These are phyloP conservation scores for Bombus huntii DNA, from an alignment of 1,140 invertebrate species.

Conservation along the genomic window DNA sequence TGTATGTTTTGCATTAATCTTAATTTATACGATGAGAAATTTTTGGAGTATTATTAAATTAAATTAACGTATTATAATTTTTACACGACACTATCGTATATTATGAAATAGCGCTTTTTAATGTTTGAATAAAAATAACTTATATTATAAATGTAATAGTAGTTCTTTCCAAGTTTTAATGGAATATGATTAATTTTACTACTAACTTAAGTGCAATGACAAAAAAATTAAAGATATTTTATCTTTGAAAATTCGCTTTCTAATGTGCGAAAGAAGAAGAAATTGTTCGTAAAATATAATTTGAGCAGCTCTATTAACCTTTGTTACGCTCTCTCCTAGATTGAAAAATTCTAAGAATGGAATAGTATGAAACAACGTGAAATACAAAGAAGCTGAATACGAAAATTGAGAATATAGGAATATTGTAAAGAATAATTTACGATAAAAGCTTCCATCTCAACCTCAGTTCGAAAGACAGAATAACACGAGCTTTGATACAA, in stretches of 20 bases:
- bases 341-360: background rate
- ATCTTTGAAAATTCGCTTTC: background rate
- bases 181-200: background rate
- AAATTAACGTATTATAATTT: no score
- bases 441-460: conserved; percentile 34
- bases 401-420: conserved; percentile 36
- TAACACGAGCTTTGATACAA: conserved; percentile 21
- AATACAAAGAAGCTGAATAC: background rate
- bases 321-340: background rate
- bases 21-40: no score
- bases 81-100: no score
- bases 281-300: background rate
- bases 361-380: background rate
- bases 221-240: background rate
- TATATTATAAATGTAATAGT: background rate
- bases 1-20: no score
- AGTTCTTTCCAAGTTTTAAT: no score
- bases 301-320: background rate
- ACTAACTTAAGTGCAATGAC: background rate
- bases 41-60: no score
- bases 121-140: background rate
- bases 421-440: conserved; percentile 19
- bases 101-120: background rate
- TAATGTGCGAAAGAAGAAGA: background rate
- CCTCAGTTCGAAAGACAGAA: conserved; percentile 29